Conservation (phyloP, 2,888 invertebrate genomes). For the Fabriciana adippe region DNA sequence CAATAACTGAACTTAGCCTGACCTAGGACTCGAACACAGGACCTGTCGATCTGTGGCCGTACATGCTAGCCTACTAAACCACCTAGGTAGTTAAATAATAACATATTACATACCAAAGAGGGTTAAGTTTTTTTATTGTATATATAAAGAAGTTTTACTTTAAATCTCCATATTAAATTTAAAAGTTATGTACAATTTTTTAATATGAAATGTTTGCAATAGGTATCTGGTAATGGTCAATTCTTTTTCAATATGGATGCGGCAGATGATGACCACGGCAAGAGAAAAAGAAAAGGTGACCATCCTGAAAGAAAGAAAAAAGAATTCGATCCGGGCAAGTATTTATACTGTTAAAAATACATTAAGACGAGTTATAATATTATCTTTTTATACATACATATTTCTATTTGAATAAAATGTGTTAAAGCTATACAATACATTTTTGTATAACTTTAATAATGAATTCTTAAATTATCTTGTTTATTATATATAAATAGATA, state of each 20-base stretch:
- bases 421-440: not conserved
- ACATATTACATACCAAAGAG: too few relatives aligned
- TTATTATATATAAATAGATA: too few relatives aligned
- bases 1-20: too few relatives aligned
- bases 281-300: conserved; percentile 74
- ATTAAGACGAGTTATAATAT: too few relatives aligned
- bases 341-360: not conserved
- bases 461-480: too few relatives aligned
- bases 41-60: too few relatives aligned
- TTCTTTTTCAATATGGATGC: conserved; percentile 94
- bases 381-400: too few relatives aligned
- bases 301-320: conserved; percentile 79
- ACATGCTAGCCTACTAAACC: too few relatives aligned
- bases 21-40: too few relatives aligned
- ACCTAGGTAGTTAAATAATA: too few relatives aligned
- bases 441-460: too few relatives aligned
- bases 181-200: not conserved
- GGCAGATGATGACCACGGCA: conserved; percentile 75
- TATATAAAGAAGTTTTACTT: not conserved
- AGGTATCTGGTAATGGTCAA: conserved; percentile 83
- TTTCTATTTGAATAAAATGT: too few relatives aligned
- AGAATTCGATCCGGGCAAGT: conserved; percentile 85
- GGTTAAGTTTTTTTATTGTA: not conserved
- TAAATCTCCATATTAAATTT: not conserved
- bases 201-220: conserved; percentile 33